These are phyloP conservation scores for Dissostichus mawsoni DNA, from an alignment of 2,113 vertebrate species.

Conservation along the genomic window DNA sequence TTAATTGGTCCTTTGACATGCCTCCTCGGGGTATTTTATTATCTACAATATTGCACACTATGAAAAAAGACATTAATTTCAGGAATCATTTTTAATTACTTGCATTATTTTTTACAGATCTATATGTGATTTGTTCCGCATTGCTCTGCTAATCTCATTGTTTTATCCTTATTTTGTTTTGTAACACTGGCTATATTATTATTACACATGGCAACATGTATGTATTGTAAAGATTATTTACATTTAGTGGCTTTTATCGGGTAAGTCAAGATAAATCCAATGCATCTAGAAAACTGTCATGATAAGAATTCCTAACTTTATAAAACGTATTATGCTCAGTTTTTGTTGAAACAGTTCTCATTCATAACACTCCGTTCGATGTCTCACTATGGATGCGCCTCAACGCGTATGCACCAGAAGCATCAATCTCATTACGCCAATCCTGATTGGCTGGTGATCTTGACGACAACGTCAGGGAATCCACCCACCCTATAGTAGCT, in stretches of 20 bases:
- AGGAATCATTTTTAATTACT: not conserved
- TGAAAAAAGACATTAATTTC: not conserved
- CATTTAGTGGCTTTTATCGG: not conserved
- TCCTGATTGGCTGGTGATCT: too few species aligned
- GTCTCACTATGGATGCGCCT: too few species aligned
- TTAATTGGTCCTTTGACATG: not conserved
- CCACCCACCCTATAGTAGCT: too few species aligned
- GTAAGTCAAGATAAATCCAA: not conserved
- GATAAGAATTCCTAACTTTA: too few species aligned
- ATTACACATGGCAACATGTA: not conserved
- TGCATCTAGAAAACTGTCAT: not conserved
- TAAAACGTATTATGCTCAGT: not conserved
- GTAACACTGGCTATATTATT: not conserved
- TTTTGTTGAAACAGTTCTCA: not conserved
- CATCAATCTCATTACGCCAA: too few species aligned
- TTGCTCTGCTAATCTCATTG: not conserved
- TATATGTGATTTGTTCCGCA: not conserved
- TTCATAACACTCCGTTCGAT: too few species aligned
- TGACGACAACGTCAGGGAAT: too few species aligned
- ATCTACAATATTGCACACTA: constrained; percentile 8
- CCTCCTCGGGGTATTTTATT: not conserved
- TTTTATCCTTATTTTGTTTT: not conserved
- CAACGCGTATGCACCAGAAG: too few species aligned
- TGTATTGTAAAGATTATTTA: not conserved
- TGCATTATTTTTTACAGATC: not conserved